Percentiles rank a stretch among this genome's conserved stretches.
Evolutionary conservation across 2,113 vertebrate species (phyloP).

Genomic region (Nesoenas mayeri): DNA sequence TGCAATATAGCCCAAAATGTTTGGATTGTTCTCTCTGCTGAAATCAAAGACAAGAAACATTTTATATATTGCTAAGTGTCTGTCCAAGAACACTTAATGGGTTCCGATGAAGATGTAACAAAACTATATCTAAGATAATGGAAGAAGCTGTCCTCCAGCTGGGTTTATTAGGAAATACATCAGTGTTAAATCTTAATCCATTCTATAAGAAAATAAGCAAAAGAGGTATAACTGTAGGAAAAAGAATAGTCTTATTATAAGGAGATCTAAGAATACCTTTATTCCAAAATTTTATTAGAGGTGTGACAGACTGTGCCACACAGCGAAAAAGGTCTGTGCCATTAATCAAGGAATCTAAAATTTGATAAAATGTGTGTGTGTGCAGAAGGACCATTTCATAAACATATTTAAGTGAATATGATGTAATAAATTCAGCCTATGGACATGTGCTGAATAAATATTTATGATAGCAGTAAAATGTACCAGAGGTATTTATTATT

Average conservation of each 20-base stretch:
- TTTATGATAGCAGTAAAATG: constrained; percentile 44
- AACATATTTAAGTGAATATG: constrained; percentile 56
- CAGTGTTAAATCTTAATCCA: constrained; percentile 26
- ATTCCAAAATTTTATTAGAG: constrained; percentile 48
- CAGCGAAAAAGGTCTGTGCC: background rate
- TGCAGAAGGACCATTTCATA: constrained; percentile 32
- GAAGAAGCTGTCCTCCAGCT: background rate
- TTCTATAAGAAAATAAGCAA: constrained; percentile 18
- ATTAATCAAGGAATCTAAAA: constrained; percentile 48
- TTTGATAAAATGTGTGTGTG: constrained; percentile 34
- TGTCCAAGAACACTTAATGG: background rate
- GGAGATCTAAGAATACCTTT: constrained; percentile 35
- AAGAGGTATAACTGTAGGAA: background rate
- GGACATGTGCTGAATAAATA: constrained; percentile 55
- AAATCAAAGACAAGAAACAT: constrained; percentile 15
- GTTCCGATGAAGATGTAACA: background rate
- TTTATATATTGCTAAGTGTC: background rate
- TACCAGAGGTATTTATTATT: constrained; percentile 48
- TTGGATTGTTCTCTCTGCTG: constrained; percentile 43
- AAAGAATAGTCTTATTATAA: constrained; percentile 16
- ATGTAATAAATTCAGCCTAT: constrained; percentile 57
- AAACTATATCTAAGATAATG: background rate
- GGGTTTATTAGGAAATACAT: constrained; percentile 40
- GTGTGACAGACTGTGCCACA: constrained; percentile 7
- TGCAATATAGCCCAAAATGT: constrained; percentile 46